phyloP scores from a whole-genome alignment of 2,888 invertebrate genomes.

The Prenolepis imparis region DNA sequence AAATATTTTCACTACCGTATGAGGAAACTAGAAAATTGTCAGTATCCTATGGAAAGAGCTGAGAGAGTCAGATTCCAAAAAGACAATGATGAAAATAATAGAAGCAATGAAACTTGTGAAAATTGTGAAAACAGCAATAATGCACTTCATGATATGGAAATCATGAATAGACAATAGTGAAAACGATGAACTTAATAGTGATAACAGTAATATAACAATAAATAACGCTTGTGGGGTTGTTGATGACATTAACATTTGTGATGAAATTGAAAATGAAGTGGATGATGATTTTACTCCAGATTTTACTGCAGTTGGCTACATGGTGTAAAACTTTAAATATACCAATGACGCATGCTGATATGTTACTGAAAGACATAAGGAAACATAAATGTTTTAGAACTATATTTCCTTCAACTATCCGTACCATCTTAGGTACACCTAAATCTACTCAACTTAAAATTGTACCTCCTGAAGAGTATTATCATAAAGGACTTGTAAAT shows the following conservation, averaged over 20 bases:
- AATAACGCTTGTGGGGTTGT: not conserved
- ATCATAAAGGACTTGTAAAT: not conserved
- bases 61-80: not conserved
- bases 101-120: not conserved
- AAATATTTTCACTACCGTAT: not conserved
- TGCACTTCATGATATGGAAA: not conserved
- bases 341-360: slow-evolving; percentile 1
- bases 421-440: not conserved
- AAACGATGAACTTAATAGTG: not conserved
- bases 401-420: not conserved
- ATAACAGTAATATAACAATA: not conserved
- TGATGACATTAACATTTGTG: not conserved
- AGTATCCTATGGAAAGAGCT: not conserved
- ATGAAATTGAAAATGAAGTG: slow-evolving; percentile 8
- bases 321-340: slow-evolving; percentile 15
- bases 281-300: slow-evolving; percentile 7
- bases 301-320: not conserved
- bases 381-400: slow-evolving; percentile 7
- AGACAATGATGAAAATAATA: not conserved
- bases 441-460: not conserved
- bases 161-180: not conserved
- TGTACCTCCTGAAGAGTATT: slow-evolving; percentile 10
- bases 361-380: not conserved
- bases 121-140: not conserved
- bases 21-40: not conserved